A percentile compares a stretch with the other conserved stretches of the same genome.
Evolutionary conservation across 2,113 vertebrate species (phyloP).

Genomic region (Nothobranchius furzeri): DNA sequence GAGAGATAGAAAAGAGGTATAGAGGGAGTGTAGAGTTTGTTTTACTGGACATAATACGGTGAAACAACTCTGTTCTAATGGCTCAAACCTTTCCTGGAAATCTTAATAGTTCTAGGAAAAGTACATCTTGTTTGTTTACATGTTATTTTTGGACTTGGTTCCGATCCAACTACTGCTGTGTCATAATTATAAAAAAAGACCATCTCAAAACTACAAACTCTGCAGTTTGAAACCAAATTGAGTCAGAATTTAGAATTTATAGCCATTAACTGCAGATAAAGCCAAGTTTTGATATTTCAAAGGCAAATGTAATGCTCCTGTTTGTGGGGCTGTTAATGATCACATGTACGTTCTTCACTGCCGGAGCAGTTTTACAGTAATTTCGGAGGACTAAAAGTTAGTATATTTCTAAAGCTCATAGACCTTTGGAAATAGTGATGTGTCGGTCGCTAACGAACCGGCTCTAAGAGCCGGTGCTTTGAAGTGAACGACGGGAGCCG

Average conservation of each 20-base stretch:
- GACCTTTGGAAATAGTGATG: not conserved
- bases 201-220: too few species aligned
- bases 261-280: not conserved
- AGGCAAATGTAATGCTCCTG: not conserved
- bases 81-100: too few species aligned
- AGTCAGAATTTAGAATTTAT: too few species aligned
- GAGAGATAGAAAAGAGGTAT: not conserved
- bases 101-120: not conserved
- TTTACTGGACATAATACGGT: not conserved
- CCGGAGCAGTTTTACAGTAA: not conserved
- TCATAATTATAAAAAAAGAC: too few species aligned
- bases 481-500: too few species aligned
- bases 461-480: too few species aligned
- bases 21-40: not conserved
- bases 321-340: not conserved
- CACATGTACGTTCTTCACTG: not conserved
- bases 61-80: not conserved
- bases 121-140: not conserved
- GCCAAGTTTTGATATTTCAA: not conserved
- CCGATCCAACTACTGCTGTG: not conserved
- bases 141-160: too few species aligned
- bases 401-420: not conserved
- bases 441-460: too few species aligned
- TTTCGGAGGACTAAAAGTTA: not conserved
- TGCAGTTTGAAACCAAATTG: too few species aligned